Base-by-base conservation (phyloP, 2,797 vertebrate genomes). In the Florisuga fusca region DNA sequence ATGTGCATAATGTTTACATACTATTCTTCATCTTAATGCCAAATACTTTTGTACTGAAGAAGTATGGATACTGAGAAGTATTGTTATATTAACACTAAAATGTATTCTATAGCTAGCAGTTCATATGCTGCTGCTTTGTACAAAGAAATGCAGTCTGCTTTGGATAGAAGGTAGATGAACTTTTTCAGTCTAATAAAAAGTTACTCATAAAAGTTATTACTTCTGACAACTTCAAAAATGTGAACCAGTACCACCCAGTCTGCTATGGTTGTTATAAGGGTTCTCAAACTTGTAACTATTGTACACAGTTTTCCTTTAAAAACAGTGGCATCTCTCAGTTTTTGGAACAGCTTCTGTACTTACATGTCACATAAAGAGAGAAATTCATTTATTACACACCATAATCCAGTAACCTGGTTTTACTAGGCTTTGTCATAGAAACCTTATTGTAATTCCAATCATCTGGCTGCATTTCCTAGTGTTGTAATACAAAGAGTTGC, bases 191-290 rank as follows among this genome's bases (percentile, higher is more conserved):
- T 92, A 86, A 88, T 76, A 74, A 92, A 27, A 87, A 74, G 54
- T 41, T 83, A n/a, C 68, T 85, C 85, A 72, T 93, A 91, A 84
- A 87, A 73, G 69, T 85, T 89, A 91, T 96, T 93, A 66, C 77
- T 91, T 93, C 48, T 92, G 94, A 89, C 94, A 91, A 89, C 94
- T 89, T 91, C 84, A 87, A 89, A 93, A 87, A 92, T 63, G 66
- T 78, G 64, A 93, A 68, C 34, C 78, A 89, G 82, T 93, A 91
- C 94, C 95, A 95, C 93, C 95, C 91, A 92, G 90, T 23, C 66
- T 84, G 84, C 61, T 62, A 1, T 45, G 54, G 80, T 66, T 36
- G 55, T 20, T 91, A 68, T 48, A 80, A 58, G 27, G 23, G 36
- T 77, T 84, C 61, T 89, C 72, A 4, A 62, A 83, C 78, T 59